phyloP scores from a whole-genome alignment of 2,888 invertebrate genomes.

The Eupithecia subfuscata region DNA sequence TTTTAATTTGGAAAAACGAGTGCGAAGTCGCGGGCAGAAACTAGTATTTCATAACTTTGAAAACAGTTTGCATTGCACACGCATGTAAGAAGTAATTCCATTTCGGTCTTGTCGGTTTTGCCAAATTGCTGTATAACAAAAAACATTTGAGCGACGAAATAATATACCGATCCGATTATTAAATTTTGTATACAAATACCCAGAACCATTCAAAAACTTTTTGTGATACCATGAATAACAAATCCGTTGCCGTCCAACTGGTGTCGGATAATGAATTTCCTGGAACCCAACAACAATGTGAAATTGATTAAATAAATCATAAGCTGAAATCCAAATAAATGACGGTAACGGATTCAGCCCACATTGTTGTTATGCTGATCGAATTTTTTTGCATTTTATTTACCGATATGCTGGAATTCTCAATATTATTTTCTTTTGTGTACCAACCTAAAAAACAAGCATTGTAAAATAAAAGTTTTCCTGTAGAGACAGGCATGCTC shows the following conservation, averaged over 20 bases:
- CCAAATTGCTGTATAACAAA: too few relatives aligned
- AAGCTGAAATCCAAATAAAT: conserved; percentile 27
- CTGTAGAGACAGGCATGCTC: neutral
- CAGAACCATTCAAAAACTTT: neutral
- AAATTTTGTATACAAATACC: neutral
- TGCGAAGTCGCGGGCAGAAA: too few relatives aligned
- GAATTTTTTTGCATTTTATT: neutral
- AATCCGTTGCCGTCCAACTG: conserved; percentile 20
- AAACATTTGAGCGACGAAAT: neutral
- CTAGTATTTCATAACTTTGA: too few relatives aligned
- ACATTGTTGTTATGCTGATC: conserved; percentile 25
- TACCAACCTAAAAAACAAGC: neutral
- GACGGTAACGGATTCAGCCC: conserved; percentile 23
- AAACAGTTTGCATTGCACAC: too few relatives aligned
- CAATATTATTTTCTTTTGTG: neutral
- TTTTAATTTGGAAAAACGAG: too few relatives aligned
- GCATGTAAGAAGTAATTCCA: too few relatives aligned
- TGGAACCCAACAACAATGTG: conserved; percentile 28
- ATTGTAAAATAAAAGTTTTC: neutral
- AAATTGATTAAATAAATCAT: conserved; percentile 39
- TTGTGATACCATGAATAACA: conserved; percentile 15
- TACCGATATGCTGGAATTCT: neutral
- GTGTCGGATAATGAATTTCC: conserved; percentile 32
- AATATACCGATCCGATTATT: neutral
- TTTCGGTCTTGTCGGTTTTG: too few relatives aligned